Evolutionary conservation across 53 echinoderm and acorn worm genomes (phyloP), one percentile per base, ranked within the genome.

Genomic region (Arbacia lixula): DNA sequence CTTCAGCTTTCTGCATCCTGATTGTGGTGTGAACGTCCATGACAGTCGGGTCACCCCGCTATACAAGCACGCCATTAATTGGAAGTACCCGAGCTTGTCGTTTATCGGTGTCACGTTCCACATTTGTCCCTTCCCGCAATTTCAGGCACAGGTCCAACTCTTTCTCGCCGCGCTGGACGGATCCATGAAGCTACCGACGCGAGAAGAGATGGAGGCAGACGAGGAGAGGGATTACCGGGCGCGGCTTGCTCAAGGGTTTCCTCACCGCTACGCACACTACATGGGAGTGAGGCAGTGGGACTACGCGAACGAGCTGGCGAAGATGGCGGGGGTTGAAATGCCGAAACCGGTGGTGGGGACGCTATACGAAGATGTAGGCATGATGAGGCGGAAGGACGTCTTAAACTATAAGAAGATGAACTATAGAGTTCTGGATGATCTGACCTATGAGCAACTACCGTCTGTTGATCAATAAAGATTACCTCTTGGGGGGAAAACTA

Each of bases 41-140:
- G 90, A 94, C 42, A 76, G 55, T 2, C 77, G 88, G 17, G 72
- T 99, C 26, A 86, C 92, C 3, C 87, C 92, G 8, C 77, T 99
- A 16, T 95, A 99, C 85, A 90, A 92, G 52, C 99, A 99, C 65
- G 9, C 91, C 42, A 72, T 97, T 31, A 92, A 95, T 74, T 86
- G 80, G 30, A 53, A 50, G 6, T 92, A 78, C 43, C 88, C 94
- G 9, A 84, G 85, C 6, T 54, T 97, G 12, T 94, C 94, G 12
- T 91, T 96, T 28, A 85, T 92, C 37, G 99, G 95, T 38, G 81
- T 95, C 10, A 39, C 90, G 12, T 81, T 66, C 35, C 76, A 54
- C 19, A 85, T 90, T 12, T 84, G 85, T 50, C 99, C 99, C 0
- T 94, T 87, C 73, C 89, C 92, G 12, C 88, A 90, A 50, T 92